phyloP scores from a whole-genome alignment of 2,113 vertebrate species.

The Pomatostomus ruficeps region DNA sequence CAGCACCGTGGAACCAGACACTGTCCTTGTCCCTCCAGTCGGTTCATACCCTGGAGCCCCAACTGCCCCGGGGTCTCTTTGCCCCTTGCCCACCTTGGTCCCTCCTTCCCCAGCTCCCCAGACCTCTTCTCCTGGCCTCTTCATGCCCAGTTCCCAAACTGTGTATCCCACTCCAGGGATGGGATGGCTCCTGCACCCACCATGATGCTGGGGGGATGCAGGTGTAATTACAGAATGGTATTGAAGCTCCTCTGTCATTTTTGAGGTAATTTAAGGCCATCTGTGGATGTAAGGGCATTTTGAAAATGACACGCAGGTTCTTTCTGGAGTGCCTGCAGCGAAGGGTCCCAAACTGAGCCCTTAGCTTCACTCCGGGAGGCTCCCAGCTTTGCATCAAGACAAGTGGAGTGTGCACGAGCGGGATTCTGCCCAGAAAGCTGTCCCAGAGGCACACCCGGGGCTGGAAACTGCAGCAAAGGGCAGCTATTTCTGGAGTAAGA shows the following conservation, averaged over 20 bases:
- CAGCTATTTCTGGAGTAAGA: neutral
- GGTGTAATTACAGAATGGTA: rapidly evolving
- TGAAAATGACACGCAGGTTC: neutral
- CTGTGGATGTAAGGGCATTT: neutral
- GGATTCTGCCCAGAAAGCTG: neutral
- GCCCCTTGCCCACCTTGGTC: rapidly evolving
- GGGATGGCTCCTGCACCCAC: neutral
- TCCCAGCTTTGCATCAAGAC: neutral
- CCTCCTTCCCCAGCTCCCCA: neutral
- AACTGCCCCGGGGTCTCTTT: neutral
- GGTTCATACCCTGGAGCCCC: rapidly evolving
- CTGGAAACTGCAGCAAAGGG: neutral
- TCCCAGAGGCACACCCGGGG: neutral
- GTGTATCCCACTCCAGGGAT: neutral
- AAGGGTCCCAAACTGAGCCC: neutral
- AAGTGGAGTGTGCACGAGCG: rapidly evolving
- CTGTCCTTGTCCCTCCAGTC: neutral
- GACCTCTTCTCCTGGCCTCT: neutral
- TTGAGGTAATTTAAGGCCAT: neutral
- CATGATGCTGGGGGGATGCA: rapidly evolving
- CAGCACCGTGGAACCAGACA: neutral
- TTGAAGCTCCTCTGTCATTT: neutral
- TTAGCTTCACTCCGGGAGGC: neutral
- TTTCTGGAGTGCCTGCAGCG: neutral
- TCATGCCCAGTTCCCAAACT: neutral